phyloP scores from a whole-genome alignment of 2,113 vertebrate genomes.

The Rhineura floridana region DNA sequence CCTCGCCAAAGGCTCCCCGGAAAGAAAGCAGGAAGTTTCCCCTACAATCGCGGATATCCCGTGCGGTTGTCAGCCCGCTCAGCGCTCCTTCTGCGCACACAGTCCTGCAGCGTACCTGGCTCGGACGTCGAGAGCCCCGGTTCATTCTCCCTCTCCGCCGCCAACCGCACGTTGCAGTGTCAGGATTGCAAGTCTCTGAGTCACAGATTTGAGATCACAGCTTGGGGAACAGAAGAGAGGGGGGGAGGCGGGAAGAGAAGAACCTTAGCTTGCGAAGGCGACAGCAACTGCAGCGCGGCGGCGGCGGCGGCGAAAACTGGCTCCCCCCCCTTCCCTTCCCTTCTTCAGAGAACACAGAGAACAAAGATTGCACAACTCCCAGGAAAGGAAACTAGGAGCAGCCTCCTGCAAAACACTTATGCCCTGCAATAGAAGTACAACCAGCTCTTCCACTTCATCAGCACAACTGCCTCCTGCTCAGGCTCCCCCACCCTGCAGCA shows the following conservation, averaged over 20 bases:
- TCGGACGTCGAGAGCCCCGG: constrained; percentile 16
- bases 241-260: background rate
- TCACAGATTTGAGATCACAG: constrained; percentile 77
- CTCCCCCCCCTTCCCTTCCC: background rate
- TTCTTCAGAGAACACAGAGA: constrained; percentile 54
- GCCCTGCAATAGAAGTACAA: constrained; percentile 56
- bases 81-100: constrained; percentile 16
- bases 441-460: constrained; percentile 74
- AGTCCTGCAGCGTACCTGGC: constrained; percentile 28
- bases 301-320: constrained; percentile 60
- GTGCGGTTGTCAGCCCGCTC: constrained; percentile 35
- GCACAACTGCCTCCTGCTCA: constrained; percentile 60
- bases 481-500: constrained; percentile 50
- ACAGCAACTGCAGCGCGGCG: constrained; percentile 23
- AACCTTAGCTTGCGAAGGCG: background rate
- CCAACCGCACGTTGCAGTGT: constrained; percentile 71
- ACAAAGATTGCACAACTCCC: constrained; percentile 72
- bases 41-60: constrained; percentile 38
- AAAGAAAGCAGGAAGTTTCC: constrained; percentile 54
- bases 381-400: constrained; percentile 22
- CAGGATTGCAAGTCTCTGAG: constrained; percentile 78
- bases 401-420: constrained; percentile 36
- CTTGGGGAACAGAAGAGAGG: constrained; percentile 57
- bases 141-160: constrained; percentile 59
- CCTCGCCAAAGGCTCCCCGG: background rate